Base-by-base conservation (phyloP, 2,888 invertebrate genomes). In the Aspidiotus destructor region DNA sequence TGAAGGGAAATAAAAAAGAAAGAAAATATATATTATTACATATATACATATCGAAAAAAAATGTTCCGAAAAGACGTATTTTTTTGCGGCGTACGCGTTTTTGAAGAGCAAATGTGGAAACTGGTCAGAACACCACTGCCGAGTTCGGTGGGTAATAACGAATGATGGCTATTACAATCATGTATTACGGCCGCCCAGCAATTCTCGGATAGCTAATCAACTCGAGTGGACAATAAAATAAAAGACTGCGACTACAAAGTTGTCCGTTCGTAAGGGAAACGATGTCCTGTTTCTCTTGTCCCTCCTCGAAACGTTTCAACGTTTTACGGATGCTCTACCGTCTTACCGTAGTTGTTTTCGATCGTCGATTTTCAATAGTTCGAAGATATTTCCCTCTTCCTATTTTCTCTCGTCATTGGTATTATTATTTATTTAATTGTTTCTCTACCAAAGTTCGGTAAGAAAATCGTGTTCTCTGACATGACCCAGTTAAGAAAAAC, bases 191-290 rank as follows among this genome's bases (percentile, higher is more conserved):
- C 67, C 67, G 60, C 44, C 58, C 67, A n/a, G n/a, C n/a, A 48
- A 67, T 58, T 58, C 58, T 48, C 44, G 44, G 60, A 67, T 67
- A 67, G 58, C 67, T 67, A 67, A 67, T 67, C 67, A 67, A 67
- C 67, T 67, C 67, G 67, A 67, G 67, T 67, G 67, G 60, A 67
- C 67, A 44, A 67, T 67, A 67, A 67, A 67, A 67, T 67, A 67
- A 28, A 58, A 67, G 60, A 67, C 57, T 28, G 57, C 58, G 41
- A 57, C 64, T 57, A 64, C 67, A 67, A 67, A 67, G 67, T 67
- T 67, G 60, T 67, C 58, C 58, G 15, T 67, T 67, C 58, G 15
- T 67, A 48, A 13, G 41, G 54, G 8, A 42, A 16, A 17, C 55
- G 28, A 42, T 28, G 54, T 8, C 41, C 57, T 64, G 55, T 55